Evolutionary conservation across 2,888 invertebrate species (phyloP).

Genomic region (Caenorhabditis macrosperma): DNA sequence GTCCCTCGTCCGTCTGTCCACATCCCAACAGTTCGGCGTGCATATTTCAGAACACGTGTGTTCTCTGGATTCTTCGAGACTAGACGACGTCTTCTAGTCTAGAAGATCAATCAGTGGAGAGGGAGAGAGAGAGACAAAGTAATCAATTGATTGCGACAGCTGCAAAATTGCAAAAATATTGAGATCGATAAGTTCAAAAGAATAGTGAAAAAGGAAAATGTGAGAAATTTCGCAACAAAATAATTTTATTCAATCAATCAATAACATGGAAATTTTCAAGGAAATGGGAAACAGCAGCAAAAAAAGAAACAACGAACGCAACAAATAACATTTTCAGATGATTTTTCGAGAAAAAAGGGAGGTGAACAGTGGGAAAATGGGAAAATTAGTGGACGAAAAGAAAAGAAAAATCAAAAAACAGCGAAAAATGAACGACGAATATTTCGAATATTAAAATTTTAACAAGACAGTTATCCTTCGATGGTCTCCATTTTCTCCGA

Average conservation of each 20-base stretch:
- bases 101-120: not conserved
- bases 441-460: not conserved
- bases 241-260: no score
- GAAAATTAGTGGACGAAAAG: not conserved
- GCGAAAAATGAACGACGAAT: no score
- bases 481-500: constrained; percentile 17
- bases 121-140: not conserved
- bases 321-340: not conserved
- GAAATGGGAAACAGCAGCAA: no score
- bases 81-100: not conserved
- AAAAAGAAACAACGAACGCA: constrained; percentile 5
- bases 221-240: no score
- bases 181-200: no score
- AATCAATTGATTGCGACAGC: not conserved
- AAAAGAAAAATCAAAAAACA: not conserved
- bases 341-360: not conserved
- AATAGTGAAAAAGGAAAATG: no score
- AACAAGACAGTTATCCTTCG: constrained; percentile 6
- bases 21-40: constrained; percentile 67
- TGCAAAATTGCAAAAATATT: no score
- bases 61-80: constrained; percentile 1
- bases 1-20: constrained; percentile 70
- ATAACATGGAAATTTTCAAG: no score
- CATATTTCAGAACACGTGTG: constrained; percentile 56
- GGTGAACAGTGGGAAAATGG: not conserved